Conservation (phyloP, 2,797 vertebrate genomes). For the Crypturellus tataupa region DNA sequence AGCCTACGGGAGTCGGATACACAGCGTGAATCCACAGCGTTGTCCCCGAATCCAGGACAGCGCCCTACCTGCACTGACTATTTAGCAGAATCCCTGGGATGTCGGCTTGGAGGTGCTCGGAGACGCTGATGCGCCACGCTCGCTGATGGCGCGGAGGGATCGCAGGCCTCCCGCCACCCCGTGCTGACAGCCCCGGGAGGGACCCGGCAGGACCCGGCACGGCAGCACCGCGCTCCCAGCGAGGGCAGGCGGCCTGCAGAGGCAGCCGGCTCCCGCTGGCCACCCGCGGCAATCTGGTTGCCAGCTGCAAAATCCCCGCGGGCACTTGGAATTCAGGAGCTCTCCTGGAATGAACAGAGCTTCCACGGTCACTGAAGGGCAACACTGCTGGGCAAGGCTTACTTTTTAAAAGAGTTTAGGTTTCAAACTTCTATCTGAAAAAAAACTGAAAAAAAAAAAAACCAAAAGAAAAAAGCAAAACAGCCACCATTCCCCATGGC, state of each 20-base stretch:
- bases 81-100: not conserved
- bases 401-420: not conserved
- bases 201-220: not conserved
- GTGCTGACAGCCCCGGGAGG: not conserved
- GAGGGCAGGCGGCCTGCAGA: slow-evolving; percentile 4
- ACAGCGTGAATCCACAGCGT: not conserved
- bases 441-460: not conserved
- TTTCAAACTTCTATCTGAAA: not conserved
- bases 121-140: not conserved
- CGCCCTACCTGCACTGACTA: not conserved
- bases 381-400: not conserved
- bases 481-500: not conserved
- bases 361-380: not conserved
- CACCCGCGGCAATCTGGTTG: slow-evolving; percentile 41
- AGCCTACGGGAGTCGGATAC: not conserved
- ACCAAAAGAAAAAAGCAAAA: not conserved
- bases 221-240: not conserved
- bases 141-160: no score
- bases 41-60: not conserved
- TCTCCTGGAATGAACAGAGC: not conserved
- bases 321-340: slow-evolving; percentile 11
- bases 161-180: not conserved
- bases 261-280: slow-evolving; percentile 29
- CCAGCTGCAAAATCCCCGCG: slow-evolving; percentile 29
- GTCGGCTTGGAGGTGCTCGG: not conserved